phyloP scores from a whole-genome alignment of 23 tunicate genomes.

The Styela clava region DNA sequence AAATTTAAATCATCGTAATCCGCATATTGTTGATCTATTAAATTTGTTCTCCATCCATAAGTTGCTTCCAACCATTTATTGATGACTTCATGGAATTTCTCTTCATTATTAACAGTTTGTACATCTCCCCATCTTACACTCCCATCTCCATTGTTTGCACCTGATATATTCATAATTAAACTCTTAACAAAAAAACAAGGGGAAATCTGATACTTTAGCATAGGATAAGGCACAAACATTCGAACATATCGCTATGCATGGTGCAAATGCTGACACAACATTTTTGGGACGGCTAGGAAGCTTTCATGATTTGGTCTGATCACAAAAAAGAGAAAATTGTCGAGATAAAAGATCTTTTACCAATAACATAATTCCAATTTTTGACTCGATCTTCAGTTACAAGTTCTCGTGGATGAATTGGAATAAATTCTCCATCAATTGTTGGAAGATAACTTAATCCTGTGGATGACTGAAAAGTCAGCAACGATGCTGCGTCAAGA shows the following conservation, averaged over 20 bases:
- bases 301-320: no score
- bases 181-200: not conserved
- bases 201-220: not conserved
- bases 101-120: conserved; percentile 6
- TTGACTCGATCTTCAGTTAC: not conserved
- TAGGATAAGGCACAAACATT: no score
- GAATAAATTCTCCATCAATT: conserved; percentile 13
- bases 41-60: conserved; percentile 28
- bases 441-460: conserved; percentile 1
- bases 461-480: not conserved
- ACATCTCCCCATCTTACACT: conserved; percentile 35
- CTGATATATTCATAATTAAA: not conserved
- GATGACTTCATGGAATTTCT: conserved; percentile 23
- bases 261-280: no score
- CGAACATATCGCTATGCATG: no score
- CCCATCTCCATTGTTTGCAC: conserved; percentile 38
- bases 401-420: conserved; percentile 15
- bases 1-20: conserved; percentile 25
- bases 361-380: conserved; percentile 33
- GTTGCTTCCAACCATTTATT: conserved; percentile 5
- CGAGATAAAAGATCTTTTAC: conserved; percentile 13
- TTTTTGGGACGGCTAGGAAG: no score
- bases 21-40: conserved; percentile 21
- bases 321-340: no score
- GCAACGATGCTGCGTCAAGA: conserved; percentile 11